phyloP scores from a whole-genome alignment of 2,797 vertebrate genomes.

The Sorex maritimensis region DNA sequence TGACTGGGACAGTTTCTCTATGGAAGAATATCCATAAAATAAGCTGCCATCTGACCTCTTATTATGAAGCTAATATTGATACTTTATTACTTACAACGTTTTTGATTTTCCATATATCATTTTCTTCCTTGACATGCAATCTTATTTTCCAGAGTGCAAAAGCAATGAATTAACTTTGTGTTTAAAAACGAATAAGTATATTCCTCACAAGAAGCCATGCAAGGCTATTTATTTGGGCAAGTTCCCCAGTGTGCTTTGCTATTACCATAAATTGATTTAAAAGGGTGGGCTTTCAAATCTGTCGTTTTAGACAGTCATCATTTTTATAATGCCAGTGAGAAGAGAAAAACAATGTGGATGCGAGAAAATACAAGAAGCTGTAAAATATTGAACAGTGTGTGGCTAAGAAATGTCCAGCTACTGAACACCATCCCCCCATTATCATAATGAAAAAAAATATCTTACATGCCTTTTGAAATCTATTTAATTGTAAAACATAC shows the following conservation, averaged over 20 bases:
- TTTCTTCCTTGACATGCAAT: not conserved
- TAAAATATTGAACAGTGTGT: not conserved
- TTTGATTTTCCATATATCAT: constrained; percentile 17
- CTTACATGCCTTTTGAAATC: not conserved
- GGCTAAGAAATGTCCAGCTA: not conserved
- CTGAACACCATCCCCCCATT: not conserved
- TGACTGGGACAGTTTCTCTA: not conserved
- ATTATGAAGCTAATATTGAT: not conserved
- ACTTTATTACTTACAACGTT: not conserved
- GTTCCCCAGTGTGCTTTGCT: not conserved
- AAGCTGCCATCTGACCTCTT: not conserved
- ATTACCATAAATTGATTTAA: not conserved
- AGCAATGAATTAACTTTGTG: not conserved
- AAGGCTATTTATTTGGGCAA: constrained; percentile 23
- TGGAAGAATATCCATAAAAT: constrained; percentile 15
- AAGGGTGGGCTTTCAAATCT: not conserved
- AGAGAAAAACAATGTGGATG: not conserved
- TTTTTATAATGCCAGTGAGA: constrained; percentile 5
- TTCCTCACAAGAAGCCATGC: constrained; percentile 3
- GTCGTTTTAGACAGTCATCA: not conserved
- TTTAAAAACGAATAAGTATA: not conserved
- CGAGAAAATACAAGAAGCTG: not conserved
- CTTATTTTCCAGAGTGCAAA: not conserved
- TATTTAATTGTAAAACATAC: not conserved
- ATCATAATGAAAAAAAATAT: not conserved